Evolutionary conservation across 2,888 invertebrate species (phyloP).

Genomic region (Pristionchus arcanus): DNA sequence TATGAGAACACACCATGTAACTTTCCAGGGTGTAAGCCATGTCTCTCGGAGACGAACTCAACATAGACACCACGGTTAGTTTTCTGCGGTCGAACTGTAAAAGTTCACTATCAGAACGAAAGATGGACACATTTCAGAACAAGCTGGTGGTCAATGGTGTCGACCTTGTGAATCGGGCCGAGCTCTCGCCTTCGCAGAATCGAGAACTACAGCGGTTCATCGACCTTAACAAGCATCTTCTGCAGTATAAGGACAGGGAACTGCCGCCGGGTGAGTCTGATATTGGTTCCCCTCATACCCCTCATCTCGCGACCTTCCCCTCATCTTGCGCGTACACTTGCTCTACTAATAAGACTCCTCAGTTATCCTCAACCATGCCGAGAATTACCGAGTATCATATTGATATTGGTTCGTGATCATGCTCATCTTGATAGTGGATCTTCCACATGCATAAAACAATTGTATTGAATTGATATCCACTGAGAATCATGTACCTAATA

Average conservation of each 20-base stretch:
- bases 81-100: not conserved
- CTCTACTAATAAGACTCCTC: too few relatives aligned
- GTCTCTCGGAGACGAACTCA: conserved; percentile 49
- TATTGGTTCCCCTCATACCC: too few relatives aligned
- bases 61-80: conserved; percentile 48
- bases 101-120: not conserved
- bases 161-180: conserved; percentile 74
- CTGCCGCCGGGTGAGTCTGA: conserved; percentile 25
- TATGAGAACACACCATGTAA: not conserved
- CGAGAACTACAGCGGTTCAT: conserved; percentile 63
- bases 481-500: too few relatives aligned
- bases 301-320: too few relatives aligned
- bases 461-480: too few relatives aligned
- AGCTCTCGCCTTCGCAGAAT: conserved; percentile 74
- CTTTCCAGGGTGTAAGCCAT: not conserved
- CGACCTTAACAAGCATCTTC: conserved; percentile 66
- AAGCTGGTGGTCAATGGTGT: conserved; percentile 76
- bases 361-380: too few relatives aligned
- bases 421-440: too few relatives aligned
- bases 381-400: too few relatives aligned
- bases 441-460: too few relatives aligned
- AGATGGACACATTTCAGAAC: conserved; percentile 61
- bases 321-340: too few relatives aligned
- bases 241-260: conserved; percentile 65
- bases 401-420: too few relatives aligned